Evolutionary conservation across 2,888 invertebrate genomes (phyloP), one percentile per base, ranked within the genome.

Genomic region (Gisinianus flammeolus): DNA sequence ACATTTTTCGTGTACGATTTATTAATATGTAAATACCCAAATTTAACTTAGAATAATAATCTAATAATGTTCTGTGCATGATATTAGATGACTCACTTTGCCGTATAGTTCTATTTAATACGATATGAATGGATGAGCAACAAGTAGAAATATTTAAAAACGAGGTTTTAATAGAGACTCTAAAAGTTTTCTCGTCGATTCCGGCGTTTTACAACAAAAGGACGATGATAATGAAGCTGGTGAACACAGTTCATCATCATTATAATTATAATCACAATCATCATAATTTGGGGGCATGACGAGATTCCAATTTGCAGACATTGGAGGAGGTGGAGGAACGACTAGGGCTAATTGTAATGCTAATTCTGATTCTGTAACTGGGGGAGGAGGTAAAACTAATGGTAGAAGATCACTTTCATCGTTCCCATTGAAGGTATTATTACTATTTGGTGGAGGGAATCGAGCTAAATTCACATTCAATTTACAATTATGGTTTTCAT

Each of bases 281-380:
- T 44, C 19, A 16, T 6, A 12, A 35, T 35, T 35, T 35, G 35
- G 35, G 12, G 35, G 5, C 19, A 16, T 19, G 12, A 16, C 44
- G 12, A 2, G 16, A 12, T 12, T 3, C 26, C 62, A 35, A 26
- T 5, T 28, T 16, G 67, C 19, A 16, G 64, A 33, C 73, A 74
- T 74, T 19, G 73, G 73, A 6, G 73, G 73, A 2, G 73, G 73
- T 26, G 73, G 73, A 26, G 64, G 73, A 0, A 74, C 73, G 44
- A 64, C 28, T 6, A 64, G 31, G 16, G 31, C 12, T 22, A 62
- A 3, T 58, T 64, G 58, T 72, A 6, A 16, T 24, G 16, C 4
- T 24, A 35, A 22, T 19, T 58, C 10, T 22, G 58, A 56, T 19
- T 44, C 6, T 35, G 52, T 30, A 24, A n/a, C 52, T 28, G 71